Evolutionary conservation across 2,113 vertebrate genomes (phyloP).

Genomic region (Oryzias melastigma): DNA sequence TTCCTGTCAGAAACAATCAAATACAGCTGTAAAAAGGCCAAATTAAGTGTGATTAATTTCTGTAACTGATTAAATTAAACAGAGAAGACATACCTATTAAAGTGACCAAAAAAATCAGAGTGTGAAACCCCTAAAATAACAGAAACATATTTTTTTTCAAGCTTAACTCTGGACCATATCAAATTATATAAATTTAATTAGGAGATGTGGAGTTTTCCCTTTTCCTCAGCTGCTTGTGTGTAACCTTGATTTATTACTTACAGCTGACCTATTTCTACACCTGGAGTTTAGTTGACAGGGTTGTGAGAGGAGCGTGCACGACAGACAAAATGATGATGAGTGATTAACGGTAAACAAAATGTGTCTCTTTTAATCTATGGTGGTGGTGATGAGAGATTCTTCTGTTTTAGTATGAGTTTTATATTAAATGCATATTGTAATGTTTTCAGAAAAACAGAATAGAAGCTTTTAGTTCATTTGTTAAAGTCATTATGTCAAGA

Average conservation of each 20-base stretch:
- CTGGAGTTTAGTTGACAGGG: constrained; percentile 18
- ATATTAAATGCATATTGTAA: neutral
- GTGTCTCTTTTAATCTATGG: neutral
- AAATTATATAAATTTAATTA: too few relatives aligned
- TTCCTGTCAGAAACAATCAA: too few relatives aligned
- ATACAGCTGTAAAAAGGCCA: too few relatives aligned
- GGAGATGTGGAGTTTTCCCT: constrained; percentile 7
- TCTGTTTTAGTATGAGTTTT: neutral
- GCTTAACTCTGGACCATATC: too few relatives aligned
- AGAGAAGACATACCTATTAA: too few relatives aligned
- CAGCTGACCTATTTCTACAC: constrained; percentile 69
- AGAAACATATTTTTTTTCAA: too few relatives aligned
- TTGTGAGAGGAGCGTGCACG: constrained; percentile 9
- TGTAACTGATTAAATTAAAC: too few relatives aligned
- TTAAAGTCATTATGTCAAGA: constrained; percentile 30
- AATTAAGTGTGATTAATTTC: too few relatives aligned
- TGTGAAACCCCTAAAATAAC: too few relatives aligned
- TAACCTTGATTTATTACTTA: constrained; percentile 35
- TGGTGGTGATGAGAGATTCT: neutral
- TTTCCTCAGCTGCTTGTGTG: constrained; percentile 5
- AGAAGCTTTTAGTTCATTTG: constrained; percentile 1
- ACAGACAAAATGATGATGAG: too few relatives aligned
- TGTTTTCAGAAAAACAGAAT: neutral
- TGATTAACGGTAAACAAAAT: too few relatives aligned
- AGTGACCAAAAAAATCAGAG: too few relatives aligned